Evolutionary conservation across 2,113 vertebrate genomes (phyloP), one percentile per base, ranked within the genome.

Genomic region (Elephas maximus): DNA sequence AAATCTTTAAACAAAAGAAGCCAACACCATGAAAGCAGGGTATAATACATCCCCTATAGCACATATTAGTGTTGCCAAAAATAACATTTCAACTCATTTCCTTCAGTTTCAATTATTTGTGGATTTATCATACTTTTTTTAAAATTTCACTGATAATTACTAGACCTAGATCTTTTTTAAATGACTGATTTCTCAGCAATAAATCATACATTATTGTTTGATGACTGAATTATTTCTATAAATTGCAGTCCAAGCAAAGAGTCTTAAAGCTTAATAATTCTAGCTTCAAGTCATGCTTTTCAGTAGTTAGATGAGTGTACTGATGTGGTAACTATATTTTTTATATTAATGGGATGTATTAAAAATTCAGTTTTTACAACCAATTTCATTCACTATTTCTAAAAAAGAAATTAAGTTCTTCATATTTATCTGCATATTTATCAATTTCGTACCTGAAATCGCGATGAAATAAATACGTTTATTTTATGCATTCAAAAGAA

Each of bases 41-140:
- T 9, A 7, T n/a, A 84, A 76, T n/a, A 26, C 24, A 77, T 53
- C 24, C 26, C 69, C 12, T 20, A n/a, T 12, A 80, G 41, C 20
- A 37, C 24, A 76, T 28, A 53, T 76, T 53, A 69, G 2, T 33
- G 10, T 71, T 92, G 78, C 90, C 41, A 80, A 87, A 86, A 71
- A 48, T 57, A 73, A 24, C 21, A 69, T 92, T 89, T 76, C 74
- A 74, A 90, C n/a, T 92, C 24, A 51, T 88, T 93, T 95, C 51
- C 45, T 88, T 91, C 65, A 91, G 41, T 23, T 89, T 92, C 62
- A 79, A 85, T 93, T 96, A 89, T 77, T 89, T 91, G 48, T 89
- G 65, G 73, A 92, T 89, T 67, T 76, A 93, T 73, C 44, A 89
- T 92, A 92, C 86, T 91, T 26, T 26, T 88, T 63, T 79, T 91